These are phyloP conservation scores for Linhomoeus sp. DNA, from an alignment of 2,888 invertebrate genomes.

Conservation along the genomic window DNA sequence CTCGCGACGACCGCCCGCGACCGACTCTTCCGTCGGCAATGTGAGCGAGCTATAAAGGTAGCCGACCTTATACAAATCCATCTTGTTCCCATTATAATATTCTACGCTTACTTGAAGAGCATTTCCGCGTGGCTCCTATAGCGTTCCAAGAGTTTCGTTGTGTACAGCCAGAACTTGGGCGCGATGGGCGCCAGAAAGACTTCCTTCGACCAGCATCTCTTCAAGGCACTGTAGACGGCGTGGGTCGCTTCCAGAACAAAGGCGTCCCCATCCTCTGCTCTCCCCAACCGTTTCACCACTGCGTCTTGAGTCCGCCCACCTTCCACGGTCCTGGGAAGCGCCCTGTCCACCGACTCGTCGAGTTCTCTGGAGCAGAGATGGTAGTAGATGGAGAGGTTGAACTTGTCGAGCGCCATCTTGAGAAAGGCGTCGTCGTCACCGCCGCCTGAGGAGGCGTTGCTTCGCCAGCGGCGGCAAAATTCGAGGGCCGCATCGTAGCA, in stretches of 20 bases:
- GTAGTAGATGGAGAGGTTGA: slow-evolving; percentile 16
- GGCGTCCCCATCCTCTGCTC: too few species aligned
- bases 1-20: too few species aligned
- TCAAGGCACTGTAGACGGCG: slow-evolving; percentile 9
- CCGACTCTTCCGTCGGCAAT: too few species aligned
- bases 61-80: too few species aligned
- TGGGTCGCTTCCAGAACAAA: slow-evolving; percentile 4
- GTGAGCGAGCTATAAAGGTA: too few species aligned
- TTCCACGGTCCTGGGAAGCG: not conserved
- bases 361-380: not conserved
- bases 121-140: slow-evolving; percentile 35
- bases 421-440: not conserved
- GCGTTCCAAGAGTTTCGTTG: slow-evolving; percentile 57
- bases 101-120: too few species aligned
- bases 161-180: slow-evolving; percentile 60
- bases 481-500: too few species aligned
- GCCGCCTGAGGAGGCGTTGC: too few species aligned
- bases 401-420: slow-evolving; percentile 9
- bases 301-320: not conserved
- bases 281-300: not conserved
- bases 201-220: slow-evolving; percentile 45
- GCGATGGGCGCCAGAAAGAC: slow-evolving; percentile 55
- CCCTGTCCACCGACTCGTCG: not conserved
- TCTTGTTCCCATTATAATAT: too few species aligned
- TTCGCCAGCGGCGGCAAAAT: too few species aligned